phyloP scores from a whole-genome alignment of 2,888 invertebrate species.

The Lithophane semibrunnea region DNA sequence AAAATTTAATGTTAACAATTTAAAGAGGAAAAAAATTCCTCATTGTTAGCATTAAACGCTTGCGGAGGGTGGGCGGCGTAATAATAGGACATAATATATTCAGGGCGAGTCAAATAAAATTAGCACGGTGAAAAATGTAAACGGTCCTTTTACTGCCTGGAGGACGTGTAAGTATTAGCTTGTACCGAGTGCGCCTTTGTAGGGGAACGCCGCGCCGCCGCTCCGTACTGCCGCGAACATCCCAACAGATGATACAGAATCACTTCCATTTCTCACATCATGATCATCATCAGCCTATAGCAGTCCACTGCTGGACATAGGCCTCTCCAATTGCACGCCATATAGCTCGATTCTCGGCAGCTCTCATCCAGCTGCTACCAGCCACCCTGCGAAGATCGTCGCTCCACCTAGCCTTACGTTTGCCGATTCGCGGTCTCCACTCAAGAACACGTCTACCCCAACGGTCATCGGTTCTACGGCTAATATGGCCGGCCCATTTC shows the following conservation, averaged over 20 bases:
- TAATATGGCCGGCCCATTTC: too few species aligned
- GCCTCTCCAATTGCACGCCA: too few species aligned
- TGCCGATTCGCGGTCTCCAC: too few species aligned
- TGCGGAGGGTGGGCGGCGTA: constrained; percentile 82
- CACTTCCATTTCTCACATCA: constrained; percentile 56
- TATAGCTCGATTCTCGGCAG: too few species aligned
- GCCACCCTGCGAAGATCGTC: too few species aligned
- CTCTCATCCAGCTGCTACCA: too few species aligned
- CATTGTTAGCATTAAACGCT: constrained; percentile 88
- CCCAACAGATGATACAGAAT: constrained; percentile 46
- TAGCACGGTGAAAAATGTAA: constrained; percentile 90
- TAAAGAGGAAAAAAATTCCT: constrained; percentile 83
- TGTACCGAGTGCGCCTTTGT: constrained; percentile 74
- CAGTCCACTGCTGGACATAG: too few species aligned
- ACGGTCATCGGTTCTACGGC: too few species aligned
- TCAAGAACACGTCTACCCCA: too few species aligned
- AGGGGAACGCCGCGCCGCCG: constrained; percentile 65
- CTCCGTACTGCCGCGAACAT: constrained; percentile 50
- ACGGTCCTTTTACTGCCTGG: constrained; percentile 86
- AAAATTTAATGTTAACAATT: constrained; percentile 87
- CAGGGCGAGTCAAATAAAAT: constrained; percentile 90
- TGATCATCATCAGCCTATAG: too few species aligned
- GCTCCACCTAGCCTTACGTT: too few species aligned
- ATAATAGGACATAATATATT: constrained; percentile 90
- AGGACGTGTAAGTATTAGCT: constrained; percentile 87